A percentile compares a stretch with the other conserved stretches of the same genome.
phyloP scores from a whole-genome alignment of 2,113 vertebrate genomes.

The Prinia subflava region DNA sequence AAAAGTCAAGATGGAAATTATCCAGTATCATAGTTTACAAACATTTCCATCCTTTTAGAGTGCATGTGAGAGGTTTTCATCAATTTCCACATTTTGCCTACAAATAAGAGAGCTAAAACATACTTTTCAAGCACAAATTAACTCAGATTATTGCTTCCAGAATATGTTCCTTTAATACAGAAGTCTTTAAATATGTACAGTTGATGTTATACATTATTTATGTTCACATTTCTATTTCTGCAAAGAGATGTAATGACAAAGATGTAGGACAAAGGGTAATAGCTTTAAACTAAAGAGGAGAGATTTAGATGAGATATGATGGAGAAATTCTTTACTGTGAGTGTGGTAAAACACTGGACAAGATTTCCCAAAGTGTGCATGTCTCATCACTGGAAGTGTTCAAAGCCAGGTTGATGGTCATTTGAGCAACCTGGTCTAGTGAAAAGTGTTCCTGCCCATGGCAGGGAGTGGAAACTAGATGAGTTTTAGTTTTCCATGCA shows the following conservation, averaged over 20 bases:
- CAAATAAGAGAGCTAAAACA: not conserved
- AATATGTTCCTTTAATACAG: not conserved
- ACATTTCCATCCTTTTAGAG: not conserved
- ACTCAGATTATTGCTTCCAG: not conserved
- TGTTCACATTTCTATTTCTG: not conserved
- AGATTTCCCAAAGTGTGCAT: not conserved
- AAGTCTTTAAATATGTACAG: not conserved
- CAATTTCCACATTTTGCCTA: not conserved
- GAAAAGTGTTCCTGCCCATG: not conserved
- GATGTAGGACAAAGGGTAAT: not conserved
- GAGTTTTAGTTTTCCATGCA: not conserved
- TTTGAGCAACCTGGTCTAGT: not conserved
- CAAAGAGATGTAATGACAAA: too few species aligned
- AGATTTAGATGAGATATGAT: not conserved
- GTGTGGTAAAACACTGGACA: not conserved
- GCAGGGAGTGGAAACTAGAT: not conserved
- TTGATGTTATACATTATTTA: not conserved
- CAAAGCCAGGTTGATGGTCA: not conserved
- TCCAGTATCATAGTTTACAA: not conserved
- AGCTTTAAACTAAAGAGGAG: not conserved
- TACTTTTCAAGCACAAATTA: not conserved
- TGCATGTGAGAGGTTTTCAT: not conserved
- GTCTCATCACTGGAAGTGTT: not conserved
- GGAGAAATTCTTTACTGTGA: not conserved
- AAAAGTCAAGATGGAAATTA: constrained; percentile 13